Evolutionary conservation across 2,888 invertebrate genomes (phyloP), one percentile per base, ranked within the genome.

Genomic region (Mesorhabditis sp.): DNA sequence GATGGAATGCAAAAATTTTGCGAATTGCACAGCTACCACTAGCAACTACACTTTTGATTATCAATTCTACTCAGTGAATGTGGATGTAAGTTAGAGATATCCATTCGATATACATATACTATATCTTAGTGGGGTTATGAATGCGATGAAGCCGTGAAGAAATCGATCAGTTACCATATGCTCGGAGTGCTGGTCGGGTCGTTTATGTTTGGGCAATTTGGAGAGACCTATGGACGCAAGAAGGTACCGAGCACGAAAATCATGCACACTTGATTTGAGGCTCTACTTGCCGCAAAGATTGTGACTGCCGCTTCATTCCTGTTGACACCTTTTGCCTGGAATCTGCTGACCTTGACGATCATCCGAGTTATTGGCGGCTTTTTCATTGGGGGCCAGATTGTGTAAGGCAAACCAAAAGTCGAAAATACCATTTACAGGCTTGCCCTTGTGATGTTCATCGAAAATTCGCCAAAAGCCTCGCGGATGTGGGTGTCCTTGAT

Each of bases 131-230:
- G 58, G 58, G 10, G n/a, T 50, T 50, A 50, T 50, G 58, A 50
- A 13, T 76, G 76, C 62, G 65, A 28, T 43, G 74, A 68, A 7
- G 42, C 45, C 62, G 75, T 74, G 65, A 77, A 75, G 67, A 66
- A 68, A 61, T 67, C 71, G 42, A 76, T 79, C 28, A 76, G 74
- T n/a, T 62, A 69, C 43, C 77, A 79, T 69, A 78, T 80, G 79
- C 28, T 72, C 7, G 81, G 80, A 3, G 80, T 81, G 7, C 72
- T 82, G 7, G 45, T 77, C 42, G 81, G 81, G 6, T 74, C 81
- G 1, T 63, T 75, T 6, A 61, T 76, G 43, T 75, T 76, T 45
- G 81, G 81, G 42, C 79, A 76, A 62, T 43, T 74, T 5, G 73
- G 75, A 6, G 81, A 81, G 63, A 65, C 42, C 7, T 82, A 70